Percentiles rank a stretch among this genome's conserved stretches.
phyloP scores from a whole-genome alignment of 23 tunicate genomes.

The Styela plicata region DNA sequence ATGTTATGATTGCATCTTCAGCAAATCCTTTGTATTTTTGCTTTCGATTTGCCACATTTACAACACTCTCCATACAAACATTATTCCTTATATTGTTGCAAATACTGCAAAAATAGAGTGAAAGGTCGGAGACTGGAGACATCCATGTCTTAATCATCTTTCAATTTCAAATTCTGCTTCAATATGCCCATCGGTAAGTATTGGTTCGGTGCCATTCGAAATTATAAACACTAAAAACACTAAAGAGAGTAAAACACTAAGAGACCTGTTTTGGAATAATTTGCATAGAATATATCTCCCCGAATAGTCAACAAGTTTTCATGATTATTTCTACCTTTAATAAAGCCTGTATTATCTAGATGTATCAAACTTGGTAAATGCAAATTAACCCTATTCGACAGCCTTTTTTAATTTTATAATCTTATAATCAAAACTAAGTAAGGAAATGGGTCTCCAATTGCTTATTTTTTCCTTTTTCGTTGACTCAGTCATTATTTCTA shows the following conservation, averaged over 20 bases:
- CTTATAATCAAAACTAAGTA: neutral
- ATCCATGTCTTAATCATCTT: neutral
- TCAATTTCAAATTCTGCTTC: neutral
- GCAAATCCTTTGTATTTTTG: neutral
- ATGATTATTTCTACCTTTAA: neutral
- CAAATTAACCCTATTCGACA: neutral
- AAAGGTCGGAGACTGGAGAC: neutral
- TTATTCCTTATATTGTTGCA: neutral
- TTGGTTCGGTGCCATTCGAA: neutral
- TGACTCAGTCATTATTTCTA: neutral
- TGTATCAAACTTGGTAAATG: neutral
- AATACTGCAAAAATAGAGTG: neutral
- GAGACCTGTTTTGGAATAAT: neutral
- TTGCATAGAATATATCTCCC: neutral
- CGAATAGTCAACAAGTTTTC: neutral
- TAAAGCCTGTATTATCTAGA: neutral
- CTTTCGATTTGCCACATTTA: neutral
- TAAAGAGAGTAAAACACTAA: neutral
- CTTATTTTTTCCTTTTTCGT: neutral
- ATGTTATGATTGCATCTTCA: neutral
- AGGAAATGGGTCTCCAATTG: neutral
- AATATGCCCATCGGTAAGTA: neutral
- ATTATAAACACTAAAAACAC: neutral
- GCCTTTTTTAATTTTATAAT: too few species aligned
- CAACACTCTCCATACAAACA: neutral